Conservation (phyloP, 2,113 vertebrate genomes). For the Mastomys coucha region DNA sequence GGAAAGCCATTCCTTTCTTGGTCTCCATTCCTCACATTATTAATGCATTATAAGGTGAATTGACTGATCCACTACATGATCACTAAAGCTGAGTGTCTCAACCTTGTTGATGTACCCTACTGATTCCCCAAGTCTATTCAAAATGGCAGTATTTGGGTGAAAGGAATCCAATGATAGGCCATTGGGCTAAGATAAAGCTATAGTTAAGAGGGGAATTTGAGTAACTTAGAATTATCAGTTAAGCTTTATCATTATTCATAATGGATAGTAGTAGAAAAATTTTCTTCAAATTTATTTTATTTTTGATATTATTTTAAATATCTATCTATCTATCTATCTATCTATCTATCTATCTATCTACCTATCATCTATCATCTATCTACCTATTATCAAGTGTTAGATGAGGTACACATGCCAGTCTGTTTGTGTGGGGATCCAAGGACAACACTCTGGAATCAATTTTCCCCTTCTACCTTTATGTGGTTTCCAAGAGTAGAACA, state of each 20-base stretch:
- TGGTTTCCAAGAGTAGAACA: not conserved
- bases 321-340: not conserved
- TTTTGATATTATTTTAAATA: not conserved
- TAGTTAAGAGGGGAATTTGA: not conserved
- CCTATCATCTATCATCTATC: not conserved
- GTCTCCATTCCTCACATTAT: not conserved
- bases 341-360: not conserved
- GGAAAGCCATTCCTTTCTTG: not conserved
- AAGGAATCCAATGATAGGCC: not conserved
- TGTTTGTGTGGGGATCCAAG: not conserved
- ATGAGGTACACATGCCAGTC: not conserved
- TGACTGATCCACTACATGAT: not conserved
- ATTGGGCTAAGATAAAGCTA: constrained; percentile 4
- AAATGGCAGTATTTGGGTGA: not conserved
- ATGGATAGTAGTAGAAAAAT: not conserved
- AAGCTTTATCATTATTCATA: not conserved
- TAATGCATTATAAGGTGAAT: not conserved
- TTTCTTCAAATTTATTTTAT: not conserved
- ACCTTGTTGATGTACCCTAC: not conserved
- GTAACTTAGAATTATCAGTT: constrained; percentile 22
- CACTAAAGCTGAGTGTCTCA: constrained; percentile 23
- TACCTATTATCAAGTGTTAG: not conserved
- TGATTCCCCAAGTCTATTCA: not conserved
- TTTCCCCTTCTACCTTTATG: not conserved
- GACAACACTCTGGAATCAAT: not conserved